Evolutionary conservation across 2,113 vertebrate species (phyloP).

Genomic region (Nanger granti): DNA sequence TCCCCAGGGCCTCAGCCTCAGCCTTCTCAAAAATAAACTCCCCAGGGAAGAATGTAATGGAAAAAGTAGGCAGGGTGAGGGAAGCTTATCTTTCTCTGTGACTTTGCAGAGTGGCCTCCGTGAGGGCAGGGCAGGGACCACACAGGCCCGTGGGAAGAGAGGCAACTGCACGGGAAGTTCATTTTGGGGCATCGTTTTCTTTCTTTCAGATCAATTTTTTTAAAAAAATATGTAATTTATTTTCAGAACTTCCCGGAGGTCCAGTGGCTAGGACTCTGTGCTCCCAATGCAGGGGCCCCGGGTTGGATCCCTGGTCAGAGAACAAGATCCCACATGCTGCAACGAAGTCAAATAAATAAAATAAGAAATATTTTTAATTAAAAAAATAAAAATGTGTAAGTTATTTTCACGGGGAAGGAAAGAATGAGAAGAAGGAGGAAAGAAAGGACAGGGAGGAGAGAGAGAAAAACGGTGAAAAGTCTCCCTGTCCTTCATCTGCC

Average conservation of each 20-base stretch:
- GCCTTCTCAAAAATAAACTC: background rate
- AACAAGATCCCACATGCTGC: background rate
- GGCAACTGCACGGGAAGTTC: background rate
- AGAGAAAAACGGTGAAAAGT: background rate
- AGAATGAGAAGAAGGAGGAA: background rate
- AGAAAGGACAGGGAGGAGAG: background rate
- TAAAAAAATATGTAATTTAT: background rate
- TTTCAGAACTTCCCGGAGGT: background rate
- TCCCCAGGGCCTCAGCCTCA: background rate
- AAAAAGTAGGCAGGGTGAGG: background rate
- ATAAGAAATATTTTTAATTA: background rate
- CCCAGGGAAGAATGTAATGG: background rate
- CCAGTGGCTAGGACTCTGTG: background rate
- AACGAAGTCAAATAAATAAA: background rate
- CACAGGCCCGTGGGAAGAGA: background rate
- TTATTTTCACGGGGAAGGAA: background rate
- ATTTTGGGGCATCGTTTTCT: background rate
- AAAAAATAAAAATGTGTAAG: background rate
- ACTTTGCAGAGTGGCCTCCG: fast-evolving
- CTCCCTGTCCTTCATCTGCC: no score
- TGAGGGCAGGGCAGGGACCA: background rate
- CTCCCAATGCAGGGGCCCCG: background rate
- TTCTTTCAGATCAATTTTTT: background rate
- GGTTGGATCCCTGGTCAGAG: background rate
- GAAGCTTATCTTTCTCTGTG: background rate